Conservation (phyloP, 2,113 vertebrate genomes). For the Diadophis punctatus region DNA sequence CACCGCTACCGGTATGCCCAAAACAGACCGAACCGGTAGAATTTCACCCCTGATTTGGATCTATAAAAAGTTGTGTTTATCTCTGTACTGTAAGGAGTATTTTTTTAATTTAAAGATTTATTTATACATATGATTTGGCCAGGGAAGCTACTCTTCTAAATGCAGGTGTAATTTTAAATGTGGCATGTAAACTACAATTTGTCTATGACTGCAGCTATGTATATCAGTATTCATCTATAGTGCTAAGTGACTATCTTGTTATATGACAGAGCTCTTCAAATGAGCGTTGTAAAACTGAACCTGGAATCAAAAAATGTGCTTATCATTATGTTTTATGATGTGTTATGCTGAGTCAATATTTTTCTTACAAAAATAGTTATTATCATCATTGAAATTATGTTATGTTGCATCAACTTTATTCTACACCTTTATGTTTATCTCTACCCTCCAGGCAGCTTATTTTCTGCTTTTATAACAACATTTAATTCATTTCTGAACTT, state of each 20-base stretch:
- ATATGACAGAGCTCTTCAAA: background rate
- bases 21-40: no score
- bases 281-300: background rate
- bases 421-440: background rate
- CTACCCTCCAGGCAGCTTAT: background rate
- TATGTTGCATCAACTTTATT: background rate
- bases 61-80: background rate
- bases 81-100: background rate
- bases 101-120: background rate
- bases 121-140: background rate
- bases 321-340: background rate
- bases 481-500: background rate
- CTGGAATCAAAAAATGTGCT: background rate
- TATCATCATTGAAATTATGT: background rate
- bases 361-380: background rate
- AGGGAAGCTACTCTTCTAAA: background rate
- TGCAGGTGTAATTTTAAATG: background rate
- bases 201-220: background rate
- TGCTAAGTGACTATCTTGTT: background rate
- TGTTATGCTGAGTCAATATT: no score
- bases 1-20: no score
- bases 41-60: background rate
- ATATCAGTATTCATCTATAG: background rate
- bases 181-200: background rate
- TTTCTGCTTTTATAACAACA: background rate